Percentiles rank a stretch among this genome's conserved stretches.
Conservation (phyloP, 2,888 invertebrate genomes). For the Enoplolaimus lenunculus region DNA sequence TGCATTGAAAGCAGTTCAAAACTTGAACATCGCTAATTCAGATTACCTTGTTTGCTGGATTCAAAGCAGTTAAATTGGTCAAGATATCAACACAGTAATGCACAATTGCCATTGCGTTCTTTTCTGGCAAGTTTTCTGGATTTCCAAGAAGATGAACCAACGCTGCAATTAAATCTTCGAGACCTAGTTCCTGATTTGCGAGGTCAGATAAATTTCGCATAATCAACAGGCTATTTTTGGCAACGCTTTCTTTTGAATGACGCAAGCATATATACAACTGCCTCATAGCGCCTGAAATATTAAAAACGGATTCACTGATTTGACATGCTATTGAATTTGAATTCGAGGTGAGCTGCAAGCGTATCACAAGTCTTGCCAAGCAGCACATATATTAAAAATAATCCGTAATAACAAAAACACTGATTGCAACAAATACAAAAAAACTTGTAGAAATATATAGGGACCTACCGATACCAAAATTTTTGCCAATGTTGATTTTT, state of each 20-base stretch:
- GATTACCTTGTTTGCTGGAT: constrained; percentile 7
- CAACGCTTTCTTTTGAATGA: not conserved
- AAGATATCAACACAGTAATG: not conserved
- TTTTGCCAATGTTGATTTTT: no score
- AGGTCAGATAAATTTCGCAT: constrained; percentile 15
- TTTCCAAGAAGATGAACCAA: not conserved
- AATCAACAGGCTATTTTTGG: not conserved
- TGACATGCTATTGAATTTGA: no score
- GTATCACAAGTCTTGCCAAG: no score
- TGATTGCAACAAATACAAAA: no score
- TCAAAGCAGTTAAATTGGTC: constrained; percentile 13
- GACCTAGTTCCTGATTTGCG: constrained; percentile 6
- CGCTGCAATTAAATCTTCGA: constrained; percentile 6
- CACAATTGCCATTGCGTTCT: not conserved
- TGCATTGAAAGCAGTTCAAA: no score
- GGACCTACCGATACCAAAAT: no score
- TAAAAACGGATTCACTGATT: no score
- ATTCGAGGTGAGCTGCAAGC: no score
- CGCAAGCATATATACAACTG: not conserved
- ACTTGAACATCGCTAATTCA: no score
- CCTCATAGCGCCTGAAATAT: constrained; percentile 11
- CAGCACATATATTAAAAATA: no score
- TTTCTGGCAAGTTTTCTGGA: not conserved
- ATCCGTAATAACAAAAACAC: no score
- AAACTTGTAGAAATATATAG: no score